phyloP scores from a whole-genome alignment of 2,797 vertebrate species.

The Spheniscus humboldti region DNA sequence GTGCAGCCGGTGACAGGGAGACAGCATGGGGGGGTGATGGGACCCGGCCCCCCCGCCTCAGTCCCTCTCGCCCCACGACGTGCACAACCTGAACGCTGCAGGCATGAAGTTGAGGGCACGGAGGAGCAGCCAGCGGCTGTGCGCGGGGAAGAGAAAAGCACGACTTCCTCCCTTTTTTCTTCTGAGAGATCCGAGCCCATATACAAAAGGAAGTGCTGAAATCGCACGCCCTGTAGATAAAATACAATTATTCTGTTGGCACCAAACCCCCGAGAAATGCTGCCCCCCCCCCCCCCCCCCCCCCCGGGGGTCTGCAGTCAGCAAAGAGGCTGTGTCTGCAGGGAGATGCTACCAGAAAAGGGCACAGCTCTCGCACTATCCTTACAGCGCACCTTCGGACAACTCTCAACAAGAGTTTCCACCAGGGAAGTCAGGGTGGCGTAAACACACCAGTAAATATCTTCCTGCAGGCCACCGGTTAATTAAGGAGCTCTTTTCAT shows the following conservation, averaged over 20 bases:
- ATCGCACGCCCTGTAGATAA: fast-evolving
- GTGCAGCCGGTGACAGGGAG: not conserved
- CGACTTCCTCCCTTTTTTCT: not conserved
- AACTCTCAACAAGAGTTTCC: not conserved
- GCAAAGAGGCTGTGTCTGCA: not conserved
- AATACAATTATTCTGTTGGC: not conserved
- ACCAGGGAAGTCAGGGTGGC: not conserved
- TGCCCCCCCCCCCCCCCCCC: not conserved
- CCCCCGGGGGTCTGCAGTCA: fast-evolving
- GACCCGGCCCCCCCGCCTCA: too few species aligned
- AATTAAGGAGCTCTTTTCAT: slow-evolving; percentile 7
- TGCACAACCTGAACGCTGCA: fast-evolving
- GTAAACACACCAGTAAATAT: not conserved
- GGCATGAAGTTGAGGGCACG: not conserved
- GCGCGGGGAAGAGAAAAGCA: not conserved
- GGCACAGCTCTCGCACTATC: fast-evolving
- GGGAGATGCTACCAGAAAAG: not conserved
- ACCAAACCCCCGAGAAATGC: not conserved
- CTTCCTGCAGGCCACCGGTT: slow-evolving; percentile 22
- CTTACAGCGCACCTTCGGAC: not conserved
- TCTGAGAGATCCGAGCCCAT: fast-evolving
- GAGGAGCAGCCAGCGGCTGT: not conserved
- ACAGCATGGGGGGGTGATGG: fast-evolving
- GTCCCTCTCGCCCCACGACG: not conserved
- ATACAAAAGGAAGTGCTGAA: not conserved